phyloP scores from a whole-genome alignment of 1,140 invertebrate species.

The Octopus bimaculoides region DNA sequence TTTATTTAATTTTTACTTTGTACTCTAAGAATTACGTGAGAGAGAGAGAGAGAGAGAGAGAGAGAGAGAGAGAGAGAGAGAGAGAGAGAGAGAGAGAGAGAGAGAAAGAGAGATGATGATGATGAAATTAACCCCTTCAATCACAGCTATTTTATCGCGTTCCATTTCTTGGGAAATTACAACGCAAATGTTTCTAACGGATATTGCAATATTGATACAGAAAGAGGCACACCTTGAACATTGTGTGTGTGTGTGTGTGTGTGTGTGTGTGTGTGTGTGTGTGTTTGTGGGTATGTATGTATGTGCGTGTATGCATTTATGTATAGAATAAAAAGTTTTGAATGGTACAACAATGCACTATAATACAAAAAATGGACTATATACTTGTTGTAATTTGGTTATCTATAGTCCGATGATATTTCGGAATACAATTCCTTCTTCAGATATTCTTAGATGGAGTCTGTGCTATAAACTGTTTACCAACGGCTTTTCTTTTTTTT shows the following conservation, averaged over 20 bases:
- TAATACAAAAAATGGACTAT: background rate
- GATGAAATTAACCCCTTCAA: background rate
- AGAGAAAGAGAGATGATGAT: slow-evolving; percentile 8
- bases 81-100: slow-evolving; percentile 14
- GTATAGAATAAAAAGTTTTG: too few relatives aligned
- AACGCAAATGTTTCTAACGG: background rate
- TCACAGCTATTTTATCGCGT: background rate
- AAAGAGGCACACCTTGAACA: background rate
- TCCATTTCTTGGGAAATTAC: background rate
- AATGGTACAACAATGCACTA: background rate
- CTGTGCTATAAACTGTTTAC: background rate
- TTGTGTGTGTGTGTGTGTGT: background rate
- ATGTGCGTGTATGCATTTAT: background rate
- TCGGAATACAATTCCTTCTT: background rate
- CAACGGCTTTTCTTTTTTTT: too few relatives aligned
- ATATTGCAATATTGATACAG: background rate
- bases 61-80: background rate
- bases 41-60: background rate
- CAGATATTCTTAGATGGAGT: background rate
- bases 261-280: background rate
- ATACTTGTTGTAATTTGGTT: background rate
- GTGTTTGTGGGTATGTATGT: background rate
- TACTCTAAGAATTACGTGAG: background rate
- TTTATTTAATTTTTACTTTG: background rate
- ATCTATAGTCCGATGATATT: background rate